These are phyloP conservation scores for Premnoplex brunnescens DNA, from an alignment of 2,797 vertebrate genomes.

Conservation along the genomic window DNA sequence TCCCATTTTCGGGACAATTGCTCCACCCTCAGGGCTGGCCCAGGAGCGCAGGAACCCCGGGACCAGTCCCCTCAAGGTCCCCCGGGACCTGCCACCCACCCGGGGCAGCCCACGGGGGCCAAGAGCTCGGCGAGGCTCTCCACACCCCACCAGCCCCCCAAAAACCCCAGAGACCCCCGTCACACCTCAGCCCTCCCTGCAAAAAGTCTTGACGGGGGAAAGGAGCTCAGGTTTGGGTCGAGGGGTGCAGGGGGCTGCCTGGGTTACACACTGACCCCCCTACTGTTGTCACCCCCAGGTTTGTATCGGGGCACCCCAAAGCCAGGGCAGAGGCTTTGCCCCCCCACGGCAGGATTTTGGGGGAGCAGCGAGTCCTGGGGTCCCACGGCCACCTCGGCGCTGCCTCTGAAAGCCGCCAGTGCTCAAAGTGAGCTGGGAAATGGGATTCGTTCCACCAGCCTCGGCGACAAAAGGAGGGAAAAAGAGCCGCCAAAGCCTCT, in stretches of 20 bases:
- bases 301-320: neutral
- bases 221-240: too few species aligned
- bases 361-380: neutral
- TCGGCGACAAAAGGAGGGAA: neutral
- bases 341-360: neutral
- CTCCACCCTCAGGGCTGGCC: slow-evolving; percentile 13
- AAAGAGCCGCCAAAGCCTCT: neutral
- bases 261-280: too few species aligned
- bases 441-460: slow-evolving; percentile 1
- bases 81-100: neutral
- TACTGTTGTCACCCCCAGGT: neutral
- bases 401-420: neutral
- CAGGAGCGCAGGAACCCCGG: neutral
- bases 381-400: neutral
- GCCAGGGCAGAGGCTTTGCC: neutral
- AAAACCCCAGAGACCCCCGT: neutral
- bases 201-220: too few species aligned
- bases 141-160: neutral
- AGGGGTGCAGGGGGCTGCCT: neutral
- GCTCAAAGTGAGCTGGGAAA: neutral
- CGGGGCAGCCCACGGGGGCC: neutral
- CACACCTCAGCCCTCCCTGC: neutral
- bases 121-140: neutral
- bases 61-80: neutral
- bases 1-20: neutral